Conservation (phyloP, 2,113 vertebrate species). For the Ammospiza caudacuta region DNA sequence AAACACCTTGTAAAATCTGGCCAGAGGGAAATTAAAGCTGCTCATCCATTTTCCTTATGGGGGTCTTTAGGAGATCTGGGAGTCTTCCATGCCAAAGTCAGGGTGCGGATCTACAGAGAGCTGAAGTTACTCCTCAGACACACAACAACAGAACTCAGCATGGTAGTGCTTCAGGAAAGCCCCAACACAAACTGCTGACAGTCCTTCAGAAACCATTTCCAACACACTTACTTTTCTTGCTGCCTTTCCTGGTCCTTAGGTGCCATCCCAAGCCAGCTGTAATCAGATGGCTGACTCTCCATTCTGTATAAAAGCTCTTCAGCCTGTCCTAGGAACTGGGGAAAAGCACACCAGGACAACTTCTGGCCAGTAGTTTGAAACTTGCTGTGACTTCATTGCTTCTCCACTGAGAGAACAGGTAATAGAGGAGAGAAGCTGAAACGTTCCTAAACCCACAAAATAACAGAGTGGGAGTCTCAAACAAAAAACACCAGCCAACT, state of each 20-base stretch:
- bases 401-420: neutral
- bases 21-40: neutral
- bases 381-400: neutral
- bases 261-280: neutral
- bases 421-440: neutral
- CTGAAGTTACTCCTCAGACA: neutral
- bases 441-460: neutral
- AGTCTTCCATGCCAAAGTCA: neutral
- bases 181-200: neutral
- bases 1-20: neutral
- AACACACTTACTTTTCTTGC: neutral
- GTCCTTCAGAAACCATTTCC: neutral
- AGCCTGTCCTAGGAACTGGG: fast-evolving
- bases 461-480: neutral
- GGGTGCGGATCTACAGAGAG: neutral
- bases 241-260: neutral
- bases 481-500: neutral
- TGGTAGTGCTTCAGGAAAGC: neutral
- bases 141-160: neutral
- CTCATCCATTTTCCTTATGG: neutral
- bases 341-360: neutral
- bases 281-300: neutral
- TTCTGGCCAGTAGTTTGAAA: neutral
- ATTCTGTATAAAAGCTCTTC: neutral
- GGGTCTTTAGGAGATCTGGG: neutral